Evolutionary conservation across 2,113 vertebrate genomes (phyloP).

Genomic region (Myrmecobius fasciatus): DNA sequence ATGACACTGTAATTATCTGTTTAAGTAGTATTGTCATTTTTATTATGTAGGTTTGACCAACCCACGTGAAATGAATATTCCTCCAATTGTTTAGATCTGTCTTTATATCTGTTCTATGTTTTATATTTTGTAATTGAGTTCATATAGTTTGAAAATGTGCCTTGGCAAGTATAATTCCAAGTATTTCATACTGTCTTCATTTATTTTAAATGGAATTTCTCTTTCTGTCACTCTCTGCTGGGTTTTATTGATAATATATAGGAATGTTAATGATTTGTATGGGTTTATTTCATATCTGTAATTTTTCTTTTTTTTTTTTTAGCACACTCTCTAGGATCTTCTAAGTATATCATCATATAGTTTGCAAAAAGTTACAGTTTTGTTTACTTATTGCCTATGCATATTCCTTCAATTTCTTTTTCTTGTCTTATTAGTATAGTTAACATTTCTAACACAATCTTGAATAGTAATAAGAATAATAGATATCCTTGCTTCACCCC

Average conservation of each 20-base stretch:
- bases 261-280: background rate
- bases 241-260: background rate
- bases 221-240: background rate
- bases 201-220: background rate
- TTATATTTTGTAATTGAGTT: background rate
- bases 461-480: background rate
- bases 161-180: background rate
- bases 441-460: background rate
- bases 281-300: background rate
- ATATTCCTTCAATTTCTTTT: background rate
- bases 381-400: background rate
- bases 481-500: background rate
- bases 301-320: background rate
- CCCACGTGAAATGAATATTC: background rate
- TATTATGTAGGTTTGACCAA: background rate
- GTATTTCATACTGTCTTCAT: background rate
- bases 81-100: background rate
- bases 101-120: background rate
- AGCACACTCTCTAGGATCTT: no score
- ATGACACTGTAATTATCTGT: background rate
- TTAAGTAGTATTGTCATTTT: background rate
- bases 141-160: background rate
- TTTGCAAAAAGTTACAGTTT: background rate
- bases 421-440: background rate
- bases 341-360: background rate